Conservation (phyloP, 2,113 vertebrate genomes). For the Amphiprion percula region DNA sequence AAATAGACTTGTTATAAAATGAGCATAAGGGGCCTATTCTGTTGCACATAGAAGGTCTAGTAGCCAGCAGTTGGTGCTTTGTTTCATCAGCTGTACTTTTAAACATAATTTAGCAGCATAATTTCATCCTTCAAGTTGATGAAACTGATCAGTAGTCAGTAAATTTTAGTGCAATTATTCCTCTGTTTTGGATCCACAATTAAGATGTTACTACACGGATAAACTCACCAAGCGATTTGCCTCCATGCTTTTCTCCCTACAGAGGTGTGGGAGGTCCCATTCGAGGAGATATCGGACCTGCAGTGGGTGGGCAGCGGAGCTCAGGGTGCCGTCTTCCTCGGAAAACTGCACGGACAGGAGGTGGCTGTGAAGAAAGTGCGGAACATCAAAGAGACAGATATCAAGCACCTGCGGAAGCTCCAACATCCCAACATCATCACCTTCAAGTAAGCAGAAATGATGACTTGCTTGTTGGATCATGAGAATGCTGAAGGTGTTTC, state of each 20-base stretch:
- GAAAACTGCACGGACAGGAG: slow-evolving; percentile 95
- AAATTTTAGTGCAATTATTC: neutral
- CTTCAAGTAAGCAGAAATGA: slow-evolving; percentile 90
- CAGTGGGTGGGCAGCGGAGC: slow-evolving; percentile 99
- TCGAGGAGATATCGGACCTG: slow-evolving; percentile 98
- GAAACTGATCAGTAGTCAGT: neutral
- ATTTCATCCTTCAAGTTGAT: neutral
- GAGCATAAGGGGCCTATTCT: neutral
- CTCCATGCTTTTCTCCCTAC: slow-evolving; percentile 14
- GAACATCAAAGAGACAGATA: slow-evolving; percentile 97
- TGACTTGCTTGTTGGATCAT: neutral
- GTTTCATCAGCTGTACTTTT: slow-evolving; percentile 1
- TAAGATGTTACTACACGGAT: neutral
- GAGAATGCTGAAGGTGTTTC: neutral
- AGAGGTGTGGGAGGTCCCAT: slow-evolving; percentile 95
- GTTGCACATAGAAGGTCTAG: neutral
- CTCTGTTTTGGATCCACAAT: neutral
- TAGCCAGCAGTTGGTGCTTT: neutral
- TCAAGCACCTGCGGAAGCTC: slow-evolving; percentile 96
- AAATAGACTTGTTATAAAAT: neutral
- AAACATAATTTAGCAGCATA: neutral
- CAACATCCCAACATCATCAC: slow-evolving; percentile 99
- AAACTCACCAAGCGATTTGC: slow-evolving; percentile 2
- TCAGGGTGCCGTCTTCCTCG: slow-evolving; percentile 97
- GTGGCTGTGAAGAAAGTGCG: slow-evolving; percentile 98